These are phyloP conservation scores for Aphrophora alni DNA, from an alignment of 2,888 invertebrate genomes.

Conservation along the genomic window DNA sequence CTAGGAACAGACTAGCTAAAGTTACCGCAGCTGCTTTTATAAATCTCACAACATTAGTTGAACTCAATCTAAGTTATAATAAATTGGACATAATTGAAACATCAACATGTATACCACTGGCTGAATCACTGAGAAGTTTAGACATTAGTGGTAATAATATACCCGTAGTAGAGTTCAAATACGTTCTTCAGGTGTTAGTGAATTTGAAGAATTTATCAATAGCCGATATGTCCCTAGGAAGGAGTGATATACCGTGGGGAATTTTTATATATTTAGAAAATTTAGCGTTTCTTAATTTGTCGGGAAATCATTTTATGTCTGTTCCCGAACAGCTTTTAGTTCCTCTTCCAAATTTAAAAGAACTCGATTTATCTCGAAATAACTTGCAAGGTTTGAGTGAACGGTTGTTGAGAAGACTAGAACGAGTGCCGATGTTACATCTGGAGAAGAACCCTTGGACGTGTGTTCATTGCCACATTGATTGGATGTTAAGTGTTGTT, in stretches of 20 bases:
- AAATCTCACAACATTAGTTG: conserved; percentile 71
- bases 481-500: conserved; percentile 64
- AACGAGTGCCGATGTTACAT: conserved; percentile 61
- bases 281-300: conserved; percentile 72
- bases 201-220: conserved; percentile 65
- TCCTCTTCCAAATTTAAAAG: conserved; percentile 65
- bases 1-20: conserved; percentile 76
- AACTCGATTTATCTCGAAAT: conserved; percentile 76
- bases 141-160: conserved; percentile 75
- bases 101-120: conserved; percentile 66
- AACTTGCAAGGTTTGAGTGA: conserved; percentile 69
- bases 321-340: conserved; percentile 65
- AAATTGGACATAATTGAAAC: conserved; percentile 73
- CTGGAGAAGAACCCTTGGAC: conserved; percentile 71
- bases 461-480: conserved; percentile 70
- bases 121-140: conserved; percentile 67
- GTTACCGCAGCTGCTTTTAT: conserved; percentile 73
- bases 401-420: conserved; percentile 64
- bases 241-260: conserved; percentile 64
- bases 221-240: conserved; percentile 66
- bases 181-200: conserved; percentile 65
- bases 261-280: conserved; percentile 66
- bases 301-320: conserved; percentile 70
- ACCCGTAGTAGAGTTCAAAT: conserved; percentile 63
- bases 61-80: conserved; percentile 78